phyloP scores from a whole-genome alignment of 2,113 vertebrate genomes.

The Ctenodactylus gundi region DNA sequence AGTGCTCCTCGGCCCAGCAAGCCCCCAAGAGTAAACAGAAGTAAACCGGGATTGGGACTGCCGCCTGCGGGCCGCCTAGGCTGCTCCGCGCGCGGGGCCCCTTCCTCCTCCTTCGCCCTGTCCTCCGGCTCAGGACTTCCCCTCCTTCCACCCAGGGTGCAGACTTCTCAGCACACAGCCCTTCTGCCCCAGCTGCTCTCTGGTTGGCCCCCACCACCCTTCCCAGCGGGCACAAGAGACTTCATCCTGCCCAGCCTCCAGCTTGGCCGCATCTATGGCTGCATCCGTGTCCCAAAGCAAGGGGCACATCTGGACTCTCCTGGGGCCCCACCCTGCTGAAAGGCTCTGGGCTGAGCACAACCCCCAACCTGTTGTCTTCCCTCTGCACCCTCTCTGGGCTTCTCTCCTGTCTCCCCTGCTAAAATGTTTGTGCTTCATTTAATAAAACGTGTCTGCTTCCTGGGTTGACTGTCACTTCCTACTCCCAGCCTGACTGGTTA shows the following conservation, averaged over 20 bases:
- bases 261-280: neutral
- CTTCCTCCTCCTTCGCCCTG: neutral
- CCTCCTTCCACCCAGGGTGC: neutral
- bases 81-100: too few relatives aligned
- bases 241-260: neutral
- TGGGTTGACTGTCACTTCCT: neutral
- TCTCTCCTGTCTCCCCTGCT: neutral
- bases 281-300: neutral
- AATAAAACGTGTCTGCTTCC: neutral
- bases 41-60: neutral
- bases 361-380: neutral
- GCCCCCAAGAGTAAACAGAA: conserved; percentile 55
- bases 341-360: neutral
- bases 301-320: neutral
- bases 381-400: rapidly evolving
- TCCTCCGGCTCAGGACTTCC: neutral
- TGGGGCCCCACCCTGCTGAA: neutral
- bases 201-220: neutral
- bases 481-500: neutral
- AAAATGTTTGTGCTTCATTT: neutral
- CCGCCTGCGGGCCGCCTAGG: neutral
- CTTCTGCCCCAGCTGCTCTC: neutral
- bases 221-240: neutral
- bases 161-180: neutral
- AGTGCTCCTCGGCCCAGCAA: conserved; percentile 35